A percentile compares a stretch with the other conserved stretches of the same genome.
Conservation (phyloP, 2,888 invertebrate species). For the Acleris emargana region DNA sequence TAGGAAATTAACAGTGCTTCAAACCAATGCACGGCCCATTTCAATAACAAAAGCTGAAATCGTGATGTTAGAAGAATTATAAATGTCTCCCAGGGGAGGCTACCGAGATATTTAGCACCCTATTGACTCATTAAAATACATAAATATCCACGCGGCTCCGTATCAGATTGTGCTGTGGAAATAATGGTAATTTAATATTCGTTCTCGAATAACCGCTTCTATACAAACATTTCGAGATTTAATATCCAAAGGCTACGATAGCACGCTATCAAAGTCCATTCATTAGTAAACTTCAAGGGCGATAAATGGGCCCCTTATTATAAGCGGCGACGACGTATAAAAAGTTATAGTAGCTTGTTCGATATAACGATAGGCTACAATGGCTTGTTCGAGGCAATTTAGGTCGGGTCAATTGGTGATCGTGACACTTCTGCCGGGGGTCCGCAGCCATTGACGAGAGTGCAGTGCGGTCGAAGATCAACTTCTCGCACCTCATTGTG, state of each 20-base stretch:
- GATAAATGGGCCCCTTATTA: constrained; percentile 52
- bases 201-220: constrained; percentile 10
- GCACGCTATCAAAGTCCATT: constrained; percentile 24
- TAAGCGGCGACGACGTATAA: constrained; percentile 49
- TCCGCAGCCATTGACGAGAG: constrained; percentile 32
- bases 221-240: constrained; percentile 8
- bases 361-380: constrained; percentile 59
- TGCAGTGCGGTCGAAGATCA: constrained; percentile 20
- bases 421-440: constrained; percentile 55
- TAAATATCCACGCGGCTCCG: constrained; percentile 20
- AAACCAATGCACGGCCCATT: constrained; percentile 11
- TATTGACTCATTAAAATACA: constrained; percentile 19
- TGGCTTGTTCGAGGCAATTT: constrained; percentile 67
- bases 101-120: constrained; percentile 16
- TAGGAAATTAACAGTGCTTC: constrained; percentile 12
- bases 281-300: constrained; percentile 44
- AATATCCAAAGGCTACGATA: constrained; percentile 15
- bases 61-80: constrained; percentile 8
- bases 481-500: constrained; percentile 17
- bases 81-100: constrained; percentile 9
- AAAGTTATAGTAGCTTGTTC: constrained; percentile 60
- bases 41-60: constrained; percentile 15
- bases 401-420: constrained; percentile 72
- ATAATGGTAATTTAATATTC: constrained; percentile 22
- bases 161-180: constrained; percentile 20